Percentiles rank a stretch among this genome's conserved stretches.
Conservation (phyloP, 1,140 invertebrate genomes). For the Atopsyche davidsoni region DNA sequence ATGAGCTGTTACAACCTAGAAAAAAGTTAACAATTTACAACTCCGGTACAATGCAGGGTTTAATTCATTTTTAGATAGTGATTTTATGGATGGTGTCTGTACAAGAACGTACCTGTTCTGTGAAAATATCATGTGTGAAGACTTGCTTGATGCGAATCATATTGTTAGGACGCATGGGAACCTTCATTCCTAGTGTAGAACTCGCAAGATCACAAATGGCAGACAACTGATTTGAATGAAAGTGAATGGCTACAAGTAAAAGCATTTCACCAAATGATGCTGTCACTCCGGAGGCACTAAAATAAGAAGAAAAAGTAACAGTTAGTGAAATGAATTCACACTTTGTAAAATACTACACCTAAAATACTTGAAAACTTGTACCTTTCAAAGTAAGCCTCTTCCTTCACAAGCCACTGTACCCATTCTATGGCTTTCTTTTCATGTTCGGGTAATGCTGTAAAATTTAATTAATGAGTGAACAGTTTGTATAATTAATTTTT, state of each 20-base stretch:
- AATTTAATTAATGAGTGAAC: no score
- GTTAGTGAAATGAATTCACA: neutral
- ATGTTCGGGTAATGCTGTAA: slow-evolving; percentile 59
- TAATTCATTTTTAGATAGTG: slow-evolving; percentile 11
- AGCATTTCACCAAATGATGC: slow-evolving; percentile 95
- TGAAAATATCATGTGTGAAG: slow-evolving; percentile 96
- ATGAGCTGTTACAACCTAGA: slow-evolving; percentile 86
- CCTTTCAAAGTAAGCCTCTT: slow-evolving; percentile 80
- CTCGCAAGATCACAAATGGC: slow-evolving; percentile 92
- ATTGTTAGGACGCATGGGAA: slow-evolving; percentile 85
- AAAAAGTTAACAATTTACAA: slow-evolving; percentile 18
- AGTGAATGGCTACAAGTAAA: slow-evolving; percentile 92
- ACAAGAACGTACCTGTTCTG: slow-evolving; percentile 70
- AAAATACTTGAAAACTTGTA: slow-evolving; percentile 26
- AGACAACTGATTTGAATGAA: slow-evolving; percentile 87
- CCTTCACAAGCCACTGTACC: slow-evolving; percentile 88
- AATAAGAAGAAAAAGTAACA: slow-evolving; percentile 12
- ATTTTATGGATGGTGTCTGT: slow-evolving; percentile 5
- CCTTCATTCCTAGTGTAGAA: slow-evolving; percentile 91
- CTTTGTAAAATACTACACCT: neutral
- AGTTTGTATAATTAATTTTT: no score
- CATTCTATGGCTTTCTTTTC: slow-evolving; percentile 90
- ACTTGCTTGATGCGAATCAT: slow-evolving; percentile 89
- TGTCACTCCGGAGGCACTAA: slow-evolving; percentile 65
- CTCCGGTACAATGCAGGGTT: slow-evolving; percentile 2